Conservation (phyloP, 1,140 invertebrate genomes). For the Cydia strobilella region DNA sequence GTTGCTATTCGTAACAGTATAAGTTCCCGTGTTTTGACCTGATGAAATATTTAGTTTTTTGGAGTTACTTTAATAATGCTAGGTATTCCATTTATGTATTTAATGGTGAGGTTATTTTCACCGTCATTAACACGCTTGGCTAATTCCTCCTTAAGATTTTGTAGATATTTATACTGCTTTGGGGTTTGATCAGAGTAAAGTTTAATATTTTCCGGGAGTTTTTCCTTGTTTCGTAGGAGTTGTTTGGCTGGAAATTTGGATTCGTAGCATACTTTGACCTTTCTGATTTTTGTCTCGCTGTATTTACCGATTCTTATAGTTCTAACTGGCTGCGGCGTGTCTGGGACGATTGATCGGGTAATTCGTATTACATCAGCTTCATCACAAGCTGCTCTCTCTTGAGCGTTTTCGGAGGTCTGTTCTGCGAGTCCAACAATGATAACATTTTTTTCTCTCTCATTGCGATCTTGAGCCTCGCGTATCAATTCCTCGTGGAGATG, state of each 20-base stretch:
- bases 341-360: background rate
- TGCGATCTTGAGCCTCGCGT: constrained; percentile 37
- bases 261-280: constrained; percentile 18
- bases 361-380: constrained; percentile 5
- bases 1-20: constrained; percentile 10
- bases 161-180: constrained; percentile 35
- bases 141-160: constrained; percentile 38
- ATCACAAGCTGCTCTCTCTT: background rate
- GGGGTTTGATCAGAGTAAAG: constrained; percentile 35
- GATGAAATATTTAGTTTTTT: background rate
- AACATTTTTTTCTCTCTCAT: constrained; percentile 37
- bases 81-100: constrained; percentile 43
- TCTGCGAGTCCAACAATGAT: constrained; percentile 35
- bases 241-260: background rate
- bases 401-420: constrained; percentile 1
- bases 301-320: constrained; percentile 42
- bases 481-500: constrained; percentile 34
- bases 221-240: background rate
- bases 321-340: constrained; percentile 35
- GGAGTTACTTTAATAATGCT: background rate
- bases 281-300: constrained; percentile 12
- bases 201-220: constrained; percentile 8
- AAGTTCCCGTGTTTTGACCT: constrained; percentile 4
- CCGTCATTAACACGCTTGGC: constrained; percentile 34
- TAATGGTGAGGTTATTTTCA: constrained; percentile 41